Percentiles rank a stretch among this genome's conserved stretches.
Evolutionary conservation across 2,888 invertebrate species (phyloP).

Genomic region (Eristalinus sepulchralis): DNA sequence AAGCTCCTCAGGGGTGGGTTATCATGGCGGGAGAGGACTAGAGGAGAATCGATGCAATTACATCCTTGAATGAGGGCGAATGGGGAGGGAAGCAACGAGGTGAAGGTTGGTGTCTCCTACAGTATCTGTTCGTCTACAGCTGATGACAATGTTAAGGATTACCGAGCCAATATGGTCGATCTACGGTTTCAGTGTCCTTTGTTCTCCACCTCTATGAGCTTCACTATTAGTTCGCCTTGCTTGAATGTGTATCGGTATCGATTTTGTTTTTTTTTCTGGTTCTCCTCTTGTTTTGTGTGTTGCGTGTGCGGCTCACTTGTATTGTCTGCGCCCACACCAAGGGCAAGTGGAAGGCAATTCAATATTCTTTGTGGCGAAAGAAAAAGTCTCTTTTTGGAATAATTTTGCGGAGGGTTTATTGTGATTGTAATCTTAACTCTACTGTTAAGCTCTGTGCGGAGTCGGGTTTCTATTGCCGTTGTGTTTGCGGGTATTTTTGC

Average conservation of each 20-base stretch:
- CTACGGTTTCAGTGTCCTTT: conserved; percentile 46
- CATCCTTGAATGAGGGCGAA: conserved; percentile 14
- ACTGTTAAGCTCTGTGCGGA: conserved; percentile 21
- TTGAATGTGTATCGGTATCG: conserved; percentile 60
- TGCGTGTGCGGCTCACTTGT: background rate
- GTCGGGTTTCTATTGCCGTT: conserved; percentile 31
- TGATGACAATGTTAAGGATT: conserved; percentile 68
- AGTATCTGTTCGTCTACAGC: conserved; percentile 62
- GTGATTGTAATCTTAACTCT: conserved; percentile 48
- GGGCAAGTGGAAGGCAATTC: conserved; percentile 29
- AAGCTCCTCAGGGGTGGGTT: conserved; percentile 28
- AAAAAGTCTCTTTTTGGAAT: conserved; percentile 23
- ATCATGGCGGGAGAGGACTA: background rate
- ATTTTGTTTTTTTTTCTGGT: conserved; percentile 10
- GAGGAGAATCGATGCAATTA: conserved; percentile 55
- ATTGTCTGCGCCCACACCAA: background rate
- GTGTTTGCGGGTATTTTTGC: conserved; percentile 3
- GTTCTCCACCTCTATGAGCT: conserved; percentile 16
- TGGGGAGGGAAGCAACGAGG: background rate
- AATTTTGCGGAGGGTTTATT: conserved; percentile 43
- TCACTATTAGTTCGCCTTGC: conserved; percentile 59
- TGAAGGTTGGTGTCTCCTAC: conserved; percentile 11
- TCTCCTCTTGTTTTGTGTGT: background rate
- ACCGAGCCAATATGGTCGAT: conserved; percentile 58
- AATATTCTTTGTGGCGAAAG: conserved; percentile 48